Base-by-base conservation (phyloP, 2,888 invertebrate species). In the Zeuzera pyrina region DNA sequence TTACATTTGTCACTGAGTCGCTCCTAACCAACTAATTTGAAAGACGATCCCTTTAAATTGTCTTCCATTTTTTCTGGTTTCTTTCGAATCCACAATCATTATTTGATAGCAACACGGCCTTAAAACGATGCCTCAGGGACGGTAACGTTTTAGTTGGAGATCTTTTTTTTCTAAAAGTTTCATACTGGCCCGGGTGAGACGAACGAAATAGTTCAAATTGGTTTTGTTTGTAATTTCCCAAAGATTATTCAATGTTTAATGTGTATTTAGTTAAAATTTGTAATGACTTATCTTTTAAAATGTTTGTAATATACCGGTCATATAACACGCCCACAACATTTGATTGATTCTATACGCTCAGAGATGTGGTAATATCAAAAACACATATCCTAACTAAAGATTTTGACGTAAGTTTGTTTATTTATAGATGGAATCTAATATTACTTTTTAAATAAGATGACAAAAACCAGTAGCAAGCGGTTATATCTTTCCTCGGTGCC, bases 391-490 rank as follows among this genome's bases (percentile, higher is more conserved):
- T n/a, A n/a, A n/a, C n/a, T n/a, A n/a, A n/a, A n/a, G n/a, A n/a
- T n/a, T n/a, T n/a, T n/a, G n/a, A n/a, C n/a, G n/a, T n/a, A n/a
- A n/a, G n/a, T n/a, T n/a, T n/a, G n/a, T n/a, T n/a, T n/a, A n/a
- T n/a, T n/a, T n/a, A n/a, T n/a, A n/a, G n/a, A n/a, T n/a, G n/a
- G n/a, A n/a, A n/a, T n/a, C n/a, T n/a, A n/a, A n/a, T n/a, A n/a
- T n/a, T n/a, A n/a, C n/a, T n/a, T n/a, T 25, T 25, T 58, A 15
- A 15, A 10, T 52, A 57, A 61, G 63, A 64, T 70, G 72, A 77
- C 67, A 66, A 68, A 76, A 73, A 67, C 72, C 81, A 76, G 81
- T 78, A 78, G 81, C 73, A 41, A 49, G 45, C 52, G 57, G 62
- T 60, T 59, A 58, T 67, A 35, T 65, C 60, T 70, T 64, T 65